Evolutionary conservation across 1,140 invertebrate species (phyloP).

Genomic region (Anthonomus grandis): DNA sequence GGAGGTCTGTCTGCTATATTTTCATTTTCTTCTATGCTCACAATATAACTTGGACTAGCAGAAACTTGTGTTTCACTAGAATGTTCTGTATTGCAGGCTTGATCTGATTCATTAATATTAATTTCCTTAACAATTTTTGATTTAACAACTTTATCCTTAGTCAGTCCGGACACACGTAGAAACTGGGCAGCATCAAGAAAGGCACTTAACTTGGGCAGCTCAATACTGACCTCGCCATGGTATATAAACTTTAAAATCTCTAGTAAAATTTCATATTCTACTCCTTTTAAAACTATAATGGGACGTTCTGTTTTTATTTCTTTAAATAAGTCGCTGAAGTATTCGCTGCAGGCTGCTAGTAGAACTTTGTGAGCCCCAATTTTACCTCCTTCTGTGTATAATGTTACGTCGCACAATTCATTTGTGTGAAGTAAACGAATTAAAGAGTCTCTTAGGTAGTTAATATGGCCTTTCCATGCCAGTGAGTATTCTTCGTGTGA

Average conservation of each 20-base stretch:
- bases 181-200: constrained; percentile 64
- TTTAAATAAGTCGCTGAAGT: constrained; percentile 79
- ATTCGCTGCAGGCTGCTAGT: constrained; percentile 78
- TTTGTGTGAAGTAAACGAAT: constrained; percentile 72
- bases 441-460: constrained; percentile 72
- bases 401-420: constrained; percentile 80
- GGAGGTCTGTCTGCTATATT: too few species aligned
- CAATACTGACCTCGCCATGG: constrained; percentile 60
- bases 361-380: constrained; percentile 82
- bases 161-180: constrained; percentile 51
- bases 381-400: constrained; percentile 78
- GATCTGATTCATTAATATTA: background rate
- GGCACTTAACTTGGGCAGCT: constrained; percentile 60
- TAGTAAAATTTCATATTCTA: constrained; percentile 75
- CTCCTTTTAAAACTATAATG: constrained; percentile 81
- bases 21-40: too few species aligned
- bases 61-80: too few species aligned
- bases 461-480: constrained; percentile 73
- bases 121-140: background rate
- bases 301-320: constrained; percentile 83
- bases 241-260: constrained; percentile 85
- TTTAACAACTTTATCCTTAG: constrained; percentile 10
- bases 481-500: constrained; percentile 39
- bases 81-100: background rate
- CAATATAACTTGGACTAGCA: too few species aligned